Evolutionary conservation across 2,113 vertebrate genomes (phyloP), one percentile per base, ranked within the genome.

Genomic region (Kryptolebias marmoratus): DNA sequence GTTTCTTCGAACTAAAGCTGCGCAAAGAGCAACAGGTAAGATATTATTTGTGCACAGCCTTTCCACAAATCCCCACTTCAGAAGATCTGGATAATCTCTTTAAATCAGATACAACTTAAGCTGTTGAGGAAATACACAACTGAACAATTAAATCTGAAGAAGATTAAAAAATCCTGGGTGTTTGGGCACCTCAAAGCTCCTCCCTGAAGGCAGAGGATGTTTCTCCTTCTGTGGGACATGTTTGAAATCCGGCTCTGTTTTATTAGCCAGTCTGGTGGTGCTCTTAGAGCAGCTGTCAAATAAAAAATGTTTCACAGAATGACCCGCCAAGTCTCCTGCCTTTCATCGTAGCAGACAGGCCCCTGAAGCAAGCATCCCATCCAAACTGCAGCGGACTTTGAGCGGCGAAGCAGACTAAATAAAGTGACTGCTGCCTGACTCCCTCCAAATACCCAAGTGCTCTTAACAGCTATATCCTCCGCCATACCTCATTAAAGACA

Each of bases 261-360:
- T 22, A 50, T 14, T 32, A n/a, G 3, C 28, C 15, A 47, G 47
- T 64, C 30, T 32, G 47, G 42, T 42, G 32, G 18, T 0, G 10
- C 36, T 39, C 31, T 39, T 42, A n/a, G 45, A 63, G 27, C 45
- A 48, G 28, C 39, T 61, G 58, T 44, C 58, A 44, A 61, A 61
- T 32, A 32, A 50, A 15, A 50, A 5, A 32, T 50, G 28, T 11
- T 50, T 11, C 45, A 18, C 47, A n/a, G 57, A 18, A 36, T 36
- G 3, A 7, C 36, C 36, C 36, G 36, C 14, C 28, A 50, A n/a
- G 10, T 31, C 32, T n/a, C 47, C 28, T 48, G 44, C 27, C 27
- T 63, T 30, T 50, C 47, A 36, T 28, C 6, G 3, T 22, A 63
- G 22, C 45, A 36, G 47, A 62, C 22, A 3, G 58, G 11, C 39